Evolutionary conservation across 2,888 invertebrate genomes (phyloP), one percentile per base, ranked within the genome.

Genomic region (Cremastobaeus sp.): DNA sequence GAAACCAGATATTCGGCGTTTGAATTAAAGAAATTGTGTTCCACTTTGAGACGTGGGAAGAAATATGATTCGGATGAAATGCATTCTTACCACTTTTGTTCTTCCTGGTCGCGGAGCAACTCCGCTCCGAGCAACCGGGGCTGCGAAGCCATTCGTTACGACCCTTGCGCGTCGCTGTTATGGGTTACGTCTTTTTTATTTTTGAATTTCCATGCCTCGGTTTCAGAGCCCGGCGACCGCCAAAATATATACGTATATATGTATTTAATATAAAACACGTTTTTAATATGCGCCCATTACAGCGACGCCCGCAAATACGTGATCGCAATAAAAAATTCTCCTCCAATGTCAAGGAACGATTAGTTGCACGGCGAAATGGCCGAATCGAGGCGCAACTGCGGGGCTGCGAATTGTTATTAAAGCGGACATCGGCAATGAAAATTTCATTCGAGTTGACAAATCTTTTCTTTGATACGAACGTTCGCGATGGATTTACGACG

Each of bases 281-380:
- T 73, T 73, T 73, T 73, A 73, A 73, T 73, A 73, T 73, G 73
- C 73, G 52, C 55, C 68, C 64, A 68, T 68, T 64, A 73, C 68
- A 41, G 57, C 57, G 68, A 28, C 62, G 57, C 57, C 17, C 45
- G 47, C 34, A 68, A 68, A 57, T 74, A 74, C 74, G 74, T 74
- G 74, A 69, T 69, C 52, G 54, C 32, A 69, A 74, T 74, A 59
- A 54, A 64, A n/a, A 74, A 74, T 74, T 62, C 28, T 20, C 2
- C 21, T 9, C 11, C 39, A 28, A 45, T 59, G 43, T 41, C 6
- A 2, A 28, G 43, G 11, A 37, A 60, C 66, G 60, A 62, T 65
- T 68, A 52, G 62, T 47, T 52, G 54, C 52, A 54, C 25, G 57
- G 15, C 25, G 20, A 34, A 45, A 32, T 47, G 45, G n/a, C 52